phyloP scores from a whole-genome alignment of 2,113 vertebrate species.

The Cisticola juncidis region DNA sequence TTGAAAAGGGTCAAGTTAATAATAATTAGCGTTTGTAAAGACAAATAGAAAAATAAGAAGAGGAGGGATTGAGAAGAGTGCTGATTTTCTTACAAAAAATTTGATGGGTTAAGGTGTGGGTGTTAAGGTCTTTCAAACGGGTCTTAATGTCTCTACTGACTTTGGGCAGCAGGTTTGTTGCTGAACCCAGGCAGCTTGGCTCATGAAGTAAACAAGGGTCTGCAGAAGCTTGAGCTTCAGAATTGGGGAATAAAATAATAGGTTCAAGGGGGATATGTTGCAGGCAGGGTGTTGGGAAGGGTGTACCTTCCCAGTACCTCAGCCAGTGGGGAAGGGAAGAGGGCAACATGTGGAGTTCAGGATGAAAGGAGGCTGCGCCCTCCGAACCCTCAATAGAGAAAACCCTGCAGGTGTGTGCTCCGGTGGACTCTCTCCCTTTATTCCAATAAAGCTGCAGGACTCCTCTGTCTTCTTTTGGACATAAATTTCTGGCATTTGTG shows the following conservation, averaged over 20 bases:
- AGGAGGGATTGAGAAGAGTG: background rate
- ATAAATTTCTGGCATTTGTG: background rate
- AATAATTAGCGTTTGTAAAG: background rate
- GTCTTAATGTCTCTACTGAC: background rate
- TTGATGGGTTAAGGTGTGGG: background rate
- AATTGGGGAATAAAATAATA: background rate
- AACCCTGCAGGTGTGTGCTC: fast-evolving
- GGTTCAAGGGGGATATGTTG: too few relatives aligned
- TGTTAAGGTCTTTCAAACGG: background rate
- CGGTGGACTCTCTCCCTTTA: background rate
- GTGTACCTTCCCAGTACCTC: background rate
- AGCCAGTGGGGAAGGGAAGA: background rate
- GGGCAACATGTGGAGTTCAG: too few relatives aligned
- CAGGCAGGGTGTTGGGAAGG: background rate
- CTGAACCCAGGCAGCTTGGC: too few relatives aligned
- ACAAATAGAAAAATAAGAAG: background rate
- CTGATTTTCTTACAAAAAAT: background rate
- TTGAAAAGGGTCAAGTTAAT: background rate
- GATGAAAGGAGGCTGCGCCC: background rate
- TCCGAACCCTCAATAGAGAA: background rate
- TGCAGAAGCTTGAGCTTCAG: background rate
- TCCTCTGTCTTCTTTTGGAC: background rate
- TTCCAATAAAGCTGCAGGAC: background rate
- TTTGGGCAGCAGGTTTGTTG: background rate
- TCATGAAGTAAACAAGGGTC: background rate